These are phyloP conservation scores for Ctenoplectra terminalis DNA, from an alignment of 1,140 invertebrate genomes.

Conservation along the genomic window DNA sequence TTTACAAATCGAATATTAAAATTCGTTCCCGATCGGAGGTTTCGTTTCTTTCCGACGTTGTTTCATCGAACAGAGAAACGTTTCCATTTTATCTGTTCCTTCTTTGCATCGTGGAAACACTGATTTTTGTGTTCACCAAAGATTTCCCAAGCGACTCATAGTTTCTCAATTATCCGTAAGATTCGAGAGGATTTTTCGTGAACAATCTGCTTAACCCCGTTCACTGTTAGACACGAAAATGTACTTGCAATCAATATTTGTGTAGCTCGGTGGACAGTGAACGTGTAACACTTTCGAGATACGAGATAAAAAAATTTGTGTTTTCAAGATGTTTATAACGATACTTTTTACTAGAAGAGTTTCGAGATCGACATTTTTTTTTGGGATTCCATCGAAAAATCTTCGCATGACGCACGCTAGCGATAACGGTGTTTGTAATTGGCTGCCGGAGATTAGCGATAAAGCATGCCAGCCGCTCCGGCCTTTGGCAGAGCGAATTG, in stretches of 20 bases:
- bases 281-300: too few relatives aligned
- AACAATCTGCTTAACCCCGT: too few relatives aligned
- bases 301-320: too few relatives aligned
- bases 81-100: background rate
- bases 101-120: background rate
- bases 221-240: too few relatives aligned
- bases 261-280: too few relatives aligned
- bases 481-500: conserved; percentile 1
- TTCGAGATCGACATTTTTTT: background rate
- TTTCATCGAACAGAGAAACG: background rate
- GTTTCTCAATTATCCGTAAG: background rate
- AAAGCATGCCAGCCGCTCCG: conserved; percentile 22
- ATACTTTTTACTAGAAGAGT: too few relatives aligned
- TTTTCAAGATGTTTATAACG: too few relatives aligned
- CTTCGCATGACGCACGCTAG: background rate
- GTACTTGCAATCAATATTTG: too few relatives aligned
- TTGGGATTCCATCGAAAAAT: background rate
- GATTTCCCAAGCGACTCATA: background rate
- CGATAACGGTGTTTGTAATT: conserved; percentile 50
- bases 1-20: conserved; percentile 29
- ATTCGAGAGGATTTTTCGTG: background rate
- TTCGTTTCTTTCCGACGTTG: background rate
- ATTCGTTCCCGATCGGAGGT: background rate
- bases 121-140: background rate
- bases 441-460: conserved; percentile 36